Evolutionary conservation across 2,113 vertebrate species (phyloP).

Genomic region (Patagioenas fasciata): DNA sequence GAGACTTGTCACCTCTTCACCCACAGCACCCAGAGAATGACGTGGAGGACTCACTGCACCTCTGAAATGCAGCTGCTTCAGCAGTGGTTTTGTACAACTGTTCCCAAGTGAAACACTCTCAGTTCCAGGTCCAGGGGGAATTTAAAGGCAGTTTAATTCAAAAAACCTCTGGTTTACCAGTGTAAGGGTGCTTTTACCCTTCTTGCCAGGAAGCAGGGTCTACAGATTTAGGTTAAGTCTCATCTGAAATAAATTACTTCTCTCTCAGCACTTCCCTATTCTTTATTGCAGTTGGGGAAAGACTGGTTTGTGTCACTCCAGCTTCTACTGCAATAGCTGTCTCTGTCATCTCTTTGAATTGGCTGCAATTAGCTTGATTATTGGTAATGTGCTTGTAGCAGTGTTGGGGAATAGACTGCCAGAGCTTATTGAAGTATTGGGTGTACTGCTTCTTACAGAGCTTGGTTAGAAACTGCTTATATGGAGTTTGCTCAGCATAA

Average conservation of each 20-base stretch:
- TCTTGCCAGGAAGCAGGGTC: not conserved
- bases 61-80: not conserved
- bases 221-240: not conserved
- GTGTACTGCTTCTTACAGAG: too few relatives aligned
- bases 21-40: not conserved
- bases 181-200: not conserved
- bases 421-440: too few relatives aligned
- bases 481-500: too few relatives aligned
- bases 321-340: accelerated
- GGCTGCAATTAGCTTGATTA: not conserved
- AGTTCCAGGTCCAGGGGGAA: not conserved
- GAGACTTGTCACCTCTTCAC: not conserved
- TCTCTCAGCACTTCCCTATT: not conserved
- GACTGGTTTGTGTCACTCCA: not conserved
- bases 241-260: not conserved
- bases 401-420: too few relatives aligned
- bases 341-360: not conserved
- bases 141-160: not conserved
- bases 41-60: accelerated
- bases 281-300: not conserved
- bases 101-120: not conserved
- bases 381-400: not conserved
- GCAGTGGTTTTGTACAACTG: not conserved
- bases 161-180: not conserved
- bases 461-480: too few relatives aligned